A percentile compares a stretch with the other conserved stretches of the same genome.
These are phyloP conservation scores for Drosophila ercepeae DNA, from an alignment of 1,140 invertebrate genomes.

Conservation along the genomic window DNA sequence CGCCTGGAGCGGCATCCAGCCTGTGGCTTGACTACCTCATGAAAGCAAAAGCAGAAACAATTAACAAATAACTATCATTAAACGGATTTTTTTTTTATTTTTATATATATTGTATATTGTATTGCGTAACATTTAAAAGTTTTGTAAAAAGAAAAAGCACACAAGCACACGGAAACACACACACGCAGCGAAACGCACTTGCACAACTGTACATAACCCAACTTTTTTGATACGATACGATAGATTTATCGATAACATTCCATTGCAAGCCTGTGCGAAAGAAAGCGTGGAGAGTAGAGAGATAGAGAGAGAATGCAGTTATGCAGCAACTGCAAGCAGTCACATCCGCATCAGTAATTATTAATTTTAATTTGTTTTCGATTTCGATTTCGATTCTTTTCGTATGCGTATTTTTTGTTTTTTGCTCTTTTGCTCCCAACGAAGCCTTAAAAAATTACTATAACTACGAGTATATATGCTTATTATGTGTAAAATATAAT, in stretches of 20 bases:
- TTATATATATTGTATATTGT: conserved; percentile 1
- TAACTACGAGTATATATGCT: conserved; percentile 17
- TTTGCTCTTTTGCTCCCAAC: conserved; percentile 30
- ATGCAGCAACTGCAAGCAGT: conserved; percentile 61
- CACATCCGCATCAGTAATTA: conserved; percentile 82
- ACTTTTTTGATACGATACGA: conserved; percentile 45
- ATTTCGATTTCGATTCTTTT: conserved; percentile 21
- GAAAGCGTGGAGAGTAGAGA: conserved; percentile 3
- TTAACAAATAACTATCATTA: conserved; percentile 52
- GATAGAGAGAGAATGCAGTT: conserved; percentile 21
- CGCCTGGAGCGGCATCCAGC: conserved; percentile 54
- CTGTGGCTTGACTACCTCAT: conserved; percentile 78
- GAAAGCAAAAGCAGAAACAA: conserved; percentile 48
- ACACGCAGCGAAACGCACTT: conserved; percentile 20
- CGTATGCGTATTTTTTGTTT: conserved; percentile 15
- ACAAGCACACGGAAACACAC: conserved; percentile 17
- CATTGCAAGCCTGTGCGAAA: conserved; percentile 53
- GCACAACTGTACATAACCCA: conserved; percentile 71
- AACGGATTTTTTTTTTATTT: conserved; percentile 12
- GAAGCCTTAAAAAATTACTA: conserved; percentile 53
- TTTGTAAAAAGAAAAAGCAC: background rate
- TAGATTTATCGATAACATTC: conserved; percentile 72
- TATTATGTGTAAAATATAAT: conserved; percentile 25
- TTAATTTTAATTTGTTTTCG: conserved; percentile 70
- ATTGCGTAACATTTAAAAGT: background rate